Evolutionary conservation across 2,113 vertebrate genomes (phyloP).

Genomic region (Raphicerus campestris): DNA sequence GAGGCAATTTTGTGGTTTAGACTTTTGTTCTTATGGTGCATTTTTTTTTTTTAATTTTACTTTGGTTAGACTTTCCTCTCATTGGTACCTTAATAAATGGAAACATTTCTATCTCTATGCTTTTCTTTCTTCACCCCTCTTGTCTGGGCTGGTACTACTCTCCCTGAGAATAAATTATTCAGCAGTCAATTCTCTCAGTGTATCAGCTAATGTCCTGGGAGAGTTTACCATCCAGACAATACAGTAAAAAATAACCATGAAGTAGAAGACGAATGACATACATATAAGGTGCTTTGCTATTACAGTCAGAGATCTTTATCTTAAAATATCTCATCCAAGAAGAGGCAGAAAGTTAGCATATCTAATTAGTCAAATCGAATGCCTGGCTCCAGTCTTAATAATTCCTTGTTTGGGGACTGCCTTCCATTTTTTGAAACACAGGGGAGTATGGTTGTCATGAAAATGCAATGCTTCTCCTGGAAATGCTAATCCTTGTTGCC

Average conservation of each 20-base stretch:
- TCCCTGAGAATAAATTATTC: background rate
- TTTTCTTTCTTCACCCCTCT: background rate
- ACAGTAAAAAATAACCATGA: background rate
- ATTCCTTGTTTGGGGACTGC: background rate
- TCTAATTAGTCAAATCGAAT: constrained; percentile 37
- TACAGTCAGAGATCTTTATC: background rate
- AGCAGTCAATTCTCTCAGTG: background rate
- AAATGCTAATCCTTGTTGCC: constrained; percentile 46
- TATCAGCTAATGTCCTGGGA: background rate
- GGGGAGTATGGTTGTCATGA: constrained; percentile 31
- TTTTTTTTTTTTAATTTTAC: background rate
- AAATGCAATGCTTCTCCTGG: constrained; percentile 46
- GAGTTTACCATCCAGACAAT: background rate
- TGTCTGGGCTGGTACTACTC: background rate
- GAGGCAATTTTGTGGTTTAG: background rate
- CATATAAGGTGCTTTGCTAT: background rate
- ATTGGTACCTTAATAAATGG: background rate
- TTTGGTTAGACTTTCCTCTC: background rate
- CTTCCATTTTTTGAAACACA: constrained; percentile 27
- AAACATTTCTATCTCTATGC: background rate
- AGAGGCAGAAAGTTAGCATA: constrained; percentile 37
- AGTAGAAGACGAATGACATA: background rate
- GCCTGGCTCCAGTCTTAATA: constrained; percentile 20
- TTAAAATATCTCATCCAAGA: constrained; percentile 32
- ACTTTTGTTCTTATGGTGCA: background rate